Evolutionary conservation across 2,888 invertebrate species (phyloP).

Genomic region (Germaria angustata): DNA sequence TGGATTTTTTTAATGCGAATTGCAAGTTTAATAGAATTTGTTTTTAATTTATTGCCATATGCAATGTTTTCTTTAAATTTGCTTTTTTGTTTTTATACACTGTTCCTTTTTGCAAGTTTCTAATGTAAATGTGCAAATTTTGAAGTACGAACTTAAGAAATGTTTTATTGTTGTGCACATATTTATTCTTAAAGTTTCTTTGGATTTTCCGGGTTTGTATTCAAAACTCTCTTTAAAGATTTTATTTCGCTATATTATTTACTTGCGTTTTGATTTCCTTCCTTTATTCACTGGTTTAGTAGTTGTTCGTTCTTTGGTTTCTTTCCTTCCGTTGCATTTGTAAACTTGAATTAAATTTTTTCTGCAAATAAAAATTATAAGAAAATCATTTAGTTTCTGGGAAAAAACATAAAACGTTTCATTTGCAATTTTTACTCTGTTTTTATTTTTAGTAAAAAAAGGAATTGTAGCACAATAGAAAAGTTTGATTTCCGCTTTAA

Average conservation of each 20-base stretch:
- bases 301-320: conserved; percentile 28
- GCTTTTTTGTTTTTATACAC: too few species aligned
- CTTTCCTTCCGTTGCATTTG: conserved; percentile 45
- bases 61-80: not conserved
- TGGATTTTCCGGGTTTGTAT: not conserved
- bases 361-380: conserved; percentile 47
- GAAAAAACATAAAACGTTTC: conserved; percentile 32
- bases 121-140: not conserved
- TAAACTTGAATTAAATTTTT: conserved; percentile 15
- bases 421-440: conserved; percentile 43
- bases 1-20: not conserved
- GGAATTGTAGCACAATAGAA: not conserved
- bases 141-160: not conserved
- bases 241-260: conserved; percentile 4
- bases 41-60: not conserved
- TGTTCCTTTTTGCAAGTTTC: too few species aligned
- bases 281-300: conserved; percentile 5
- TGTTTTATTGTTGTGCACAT: not conserved
- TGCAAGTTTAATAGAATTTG: conserved; percentile 22
- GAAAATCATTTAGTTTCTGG: conserved; percentile 15
- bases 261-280: conserved; percentile 11
- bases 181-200: not conserved
- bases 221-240: not conserved
- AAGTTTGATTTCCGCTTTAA: not conserved
- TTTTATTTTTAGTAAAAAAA: not conserved